A percentile compares a stretch with the other conserved stretches of the same genome.
phyloP scores from a whole-genome alignment of 2,888 invertebrate species.

The Meta bourneti region DNA sequence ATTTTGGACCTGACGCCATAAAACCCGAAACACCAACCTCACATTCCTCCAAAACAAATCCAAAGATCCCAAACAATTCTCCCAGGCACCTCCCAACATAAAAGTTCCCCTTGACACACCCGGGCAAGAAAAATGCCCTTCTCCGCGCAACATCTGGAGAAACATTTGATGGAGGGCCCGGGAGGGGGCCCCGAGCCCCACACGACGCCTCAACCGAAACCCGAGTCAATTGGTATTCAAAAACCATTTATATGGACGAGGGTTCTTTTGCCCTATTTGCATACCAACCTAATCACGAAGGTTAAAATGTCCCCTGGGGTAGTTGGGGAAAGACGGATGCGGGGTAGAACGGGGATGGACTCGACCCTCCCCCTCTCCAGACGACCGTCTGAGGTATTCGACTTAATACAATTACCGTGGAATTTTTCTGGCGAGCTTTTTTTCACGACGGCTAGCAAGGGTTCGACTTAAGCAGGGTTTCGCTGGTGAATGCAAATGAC shows the following conservation, averaged over 20 bases:
- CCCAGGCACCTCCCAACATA: background rate
- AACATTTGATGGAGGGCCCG: conserved; percentile 69
- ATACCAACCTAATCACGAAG: conserved; percentile 74
- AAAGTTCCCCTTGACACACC: background rate
- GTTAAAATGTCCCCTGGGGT: conserved; percentile 74
- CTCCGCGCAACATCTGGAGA: conserved; percentile 57
- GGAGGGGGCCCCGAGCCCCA: conserved; percentile 28
- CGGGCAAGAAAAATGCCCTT: conserved; percentile 59
- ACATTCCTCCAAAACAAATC: too few species aligned
- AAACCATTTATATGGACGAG: conserved; percentile 75
- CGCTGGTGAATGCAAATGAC: conserved; percentile 65
- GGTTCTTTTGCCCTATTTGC: conserved; percentile 54
- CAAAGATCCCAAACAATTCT: background rate
- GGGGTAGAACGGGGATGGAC: conserved; percentile 32
- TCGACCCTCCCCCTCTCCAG: conserved; percentile 10
- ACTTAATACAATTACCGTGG: conserved; percentile 76
- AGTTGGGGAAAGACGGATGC: conserved; percentile 54
- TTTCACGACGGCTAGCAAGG: conserved; percentile 3
- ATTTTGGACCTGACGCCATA: too few species aligned
- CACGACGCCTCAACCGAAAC: conserved; percentile 38
- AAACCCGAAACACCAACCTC: too few species aligned
- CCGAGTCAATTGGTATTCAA: conserved; percentile 74
- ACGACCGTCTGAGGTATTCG: conserved; percentile 66
- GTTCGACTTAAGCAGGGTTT: conserved; percentile 33
- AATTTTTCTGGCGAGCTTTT: conserved; percentile 60